Evolutionary conservation across 2,113 vertebrate genomes (phyloP), one percentile per base, ranked within the genome.

Genomic region (Dendrocopos noguchii): DNA sequence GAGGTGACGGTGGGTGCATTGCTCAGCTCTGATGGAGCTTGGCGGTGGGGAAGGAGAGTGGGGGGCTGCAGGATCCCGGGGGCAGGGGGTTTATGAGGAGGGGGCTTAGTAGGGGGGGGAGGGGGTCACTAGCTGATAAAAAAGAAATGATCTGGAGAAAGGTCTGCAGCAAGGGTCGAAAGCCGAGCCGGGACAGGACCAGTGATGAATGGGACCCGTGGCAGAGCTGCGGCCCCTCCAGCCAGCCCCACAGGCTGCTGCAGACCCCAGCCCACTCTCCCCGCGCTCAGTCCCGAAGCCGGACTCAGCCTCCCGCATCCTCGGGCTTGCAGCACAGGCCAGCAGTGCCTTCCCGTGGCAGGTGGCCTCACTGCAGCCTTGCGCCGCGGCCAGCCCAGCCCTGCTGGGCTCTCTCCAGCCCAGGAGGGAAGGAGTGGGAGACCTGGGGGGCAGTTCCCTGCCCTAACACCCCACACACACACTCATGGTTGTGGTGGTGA

Each of bases 321-420:
- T 24, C 6, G 6, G 36, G 8, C 11, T 53, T 22, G 56, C 82
- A 90, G 82, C 60, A 17, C 67, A 90, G 90, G 78, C 25, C 95
- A 33, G 70, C 95, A 96, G 71, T 87, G 91, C 94, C 96, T 80
- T 91, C 96, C 67, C 25, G 87, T 74, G 96, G 96, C 65, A 14
- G 28, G 33, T 5, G 3, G 27, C 3, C 93, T 87, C 88, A 89
- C 74, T 94, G 90, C 90, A 95, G 59, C 76, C 36, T 0, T 4
- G 24, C 4, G 1, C 39, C 0, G 1, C 55, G 36, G 33, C 0
- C 0, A 27, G 34, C 2, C 46, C 28, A 1, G 60, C 60, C 65
- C 0, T 1, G 0, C 46, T 3, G 5, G 34, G 12, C 39, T 42
- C 65, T 34, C 60, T 39, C 5, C 9, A 1, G 57, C 16, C 33